These are phyloP conservation scores for Phalanger gymnotis DNA, from an alignment of 2,797 vertebrate species.

Conservation along the genomic window DNA sequence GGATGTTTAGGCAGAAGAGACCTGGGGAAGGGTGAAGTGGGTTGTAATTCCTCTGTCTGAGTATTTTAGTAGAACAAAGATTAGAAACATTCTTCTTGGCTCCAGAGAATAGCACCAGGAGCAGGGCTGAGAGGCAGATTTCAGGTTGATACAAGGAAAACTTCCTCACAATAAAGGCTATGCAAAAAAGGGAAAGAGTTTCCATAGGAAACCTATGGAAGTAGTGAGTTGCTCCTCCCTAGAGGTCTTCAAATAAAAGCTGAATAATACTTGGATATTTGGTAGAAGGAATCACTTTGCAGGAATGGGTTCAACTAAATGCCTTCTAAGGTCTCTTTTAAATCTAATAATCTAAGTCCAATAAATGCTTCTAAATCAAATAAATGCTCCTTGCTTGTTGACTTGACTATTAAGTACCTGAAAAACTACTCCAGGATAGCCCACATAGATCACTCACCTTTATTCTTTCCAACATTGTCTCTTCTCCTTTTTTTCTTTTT, in stretches of 20 bases:
- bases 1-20: not conserved
- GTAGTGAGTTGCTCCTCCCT: not conserved
- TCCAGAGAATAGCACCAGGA: not conserved
- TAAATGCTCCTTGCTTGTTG: conserved; percentile 23
- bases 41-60: not conserved
- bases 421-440: not conserved
- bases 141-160: not conserved
- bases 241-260: not conserved
- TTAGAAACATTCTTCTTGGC: not conserved
- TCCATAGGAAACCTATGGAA: not conserved
- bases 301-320: not conserved
- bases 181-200: not conserved
- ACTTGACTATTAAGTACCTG: not conserved
- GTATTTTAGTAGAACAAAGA: not conserved
- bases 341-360: not conserved
- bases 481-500: conserved; percentile 59
- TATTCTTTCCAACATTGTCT: conserved; percentile 55
- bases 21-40: not conserved
- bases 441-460: not conserved
- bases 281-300: not conserved
- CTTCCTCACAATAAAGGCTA: not conserved
- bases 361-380: not conserved
- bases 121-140: not conserved
- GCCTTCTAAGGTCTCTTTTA: not conserved
- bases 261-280: not conserved